A percentile compares a stretch with the other conserved stretches of the same genome.
Evolutionary conservation across 1,140 invertebrate genomes (phyloP).

Genomic region (Mya arenaria): DNA sequence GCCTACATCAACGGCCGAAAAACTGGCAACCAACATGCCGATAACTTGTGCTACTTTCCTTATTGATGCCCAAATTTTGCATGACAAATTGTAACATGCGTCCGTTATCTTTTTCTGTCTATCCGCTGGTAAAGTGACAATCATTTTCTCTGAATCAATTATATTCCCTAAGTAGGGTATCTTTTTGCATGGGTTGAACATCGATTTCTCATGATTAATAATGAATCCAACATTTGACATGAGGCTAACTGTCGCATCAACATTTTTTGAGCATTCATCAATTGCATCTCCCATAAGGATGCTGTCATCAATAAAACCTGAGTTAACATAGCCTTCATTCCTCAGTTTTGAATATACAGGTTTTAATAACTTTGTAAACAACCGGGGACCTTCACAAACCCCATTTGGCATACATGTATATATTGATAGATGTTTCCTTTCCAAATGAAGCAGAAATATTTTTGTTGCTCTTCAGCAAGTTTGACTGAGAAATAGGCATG

Average conservation of each 20-base stretch:
- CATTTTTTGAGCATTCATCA: conserved; percentile 50
- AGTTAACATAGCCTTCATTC: conserved; percentile 31
- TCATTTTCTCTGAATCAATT: conserved; percentile 50
- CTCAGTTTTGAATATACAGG: conserved; percentile 53
- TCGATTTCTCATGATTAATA: conserved; percentile 48
- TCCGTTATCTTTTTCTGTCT: neutral
- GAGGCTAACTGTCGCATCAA: conserved; percentile 25
- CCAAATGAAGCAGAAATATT: conserved; percentile 48
- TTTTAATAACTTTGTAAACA: conserved; percentile 54
- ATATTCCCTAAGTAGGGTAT: conserved; percentile 30
- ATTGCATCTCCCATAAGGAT: conserved; percentile 44
- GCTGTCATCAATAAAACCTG: conserved; percentile 57
- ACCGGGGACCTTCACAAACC: neutral
- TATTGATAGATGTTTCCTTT: conserved; percentile 49
- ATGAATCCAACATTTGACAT: conserved; percentile 53
- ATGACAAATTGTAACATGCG: conserved; percentile 12
- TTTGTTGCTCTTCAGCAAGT: conserved; percentile 30
- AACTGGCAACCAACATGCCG: conserved; percentile 17
- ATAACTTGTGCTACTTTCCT: conserved; percentile 18
- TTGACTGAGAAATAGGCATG: conserved; percentile 47
- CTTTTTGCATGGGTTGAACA: conserved; percentile 17
- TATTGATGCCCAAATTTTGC: neutral
- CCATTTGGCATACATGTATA: conserved; percentile 48
- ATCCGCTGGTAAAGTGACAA: conserved; percentile 19
- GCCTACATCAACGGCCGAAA: conserved; percentile 46